Base-by-base conservation (phyloP, 1,140 invertebrate genomes). In the Nasonia vitripennis region DNA sequence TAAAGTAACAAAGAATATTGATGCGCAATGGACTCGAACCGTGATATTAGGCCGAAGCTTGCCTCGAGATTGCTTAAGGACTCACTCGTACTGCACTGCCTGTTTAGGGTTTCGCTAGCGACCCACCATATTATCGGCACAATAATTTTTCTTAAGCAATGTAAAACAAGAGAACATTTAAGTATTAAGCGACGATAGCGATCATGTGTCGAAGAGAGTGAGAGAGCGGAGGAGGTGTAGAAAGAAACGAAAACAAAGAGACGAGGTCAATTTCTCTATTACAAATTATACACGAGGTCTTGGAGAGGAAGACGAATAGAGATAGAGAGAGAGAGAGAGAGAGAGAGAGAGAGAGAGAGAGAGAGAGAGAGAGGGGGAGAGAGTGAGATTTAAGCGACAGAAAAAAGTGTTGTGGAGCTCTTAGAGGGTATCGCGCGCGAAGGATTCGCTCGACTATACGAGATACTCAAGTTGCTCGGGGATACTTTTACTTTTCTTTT, bases 21-120 rank as follows among this genome's bases (percentile, higher is more conserved):
- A 93, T 90, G 92, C 93, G 92, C 91, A 91, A 92, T 92, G 92
- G 91, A 93, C 92, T 93, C 92, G 90, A 93, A 93, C 92, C 91
- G 92, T 93, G 92, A 93, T 93, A 93, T 93, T 93, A 93, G 93
- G 92, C 92, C 92, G 91, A 92, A 93, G 93, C 92, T 93, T 93
- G 92, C 93, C 93, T 93, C 92, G 91, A 93, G 91, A 92, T 93
- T 92, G 93, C 91, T 93, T 93, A 93, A 93, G 91, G 90, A 93
- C 91, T 91, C 92, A 93, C 92, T 93, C 89, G 89, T 93, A 93
- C 89, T 93, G 93, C 93, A 93, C 93, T 93, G 93, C 93, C 93
- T 93, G 91, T 93, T 93, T 93, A 93, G 93, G 92, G 93, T 93
- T 92, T 92, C 90, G 89, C 91, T 93, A 93, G 91, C 87, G 88